Base-by-base conservation (phyloP, 2,113 vertebrate species). In the Prolemur simus region DNA sequence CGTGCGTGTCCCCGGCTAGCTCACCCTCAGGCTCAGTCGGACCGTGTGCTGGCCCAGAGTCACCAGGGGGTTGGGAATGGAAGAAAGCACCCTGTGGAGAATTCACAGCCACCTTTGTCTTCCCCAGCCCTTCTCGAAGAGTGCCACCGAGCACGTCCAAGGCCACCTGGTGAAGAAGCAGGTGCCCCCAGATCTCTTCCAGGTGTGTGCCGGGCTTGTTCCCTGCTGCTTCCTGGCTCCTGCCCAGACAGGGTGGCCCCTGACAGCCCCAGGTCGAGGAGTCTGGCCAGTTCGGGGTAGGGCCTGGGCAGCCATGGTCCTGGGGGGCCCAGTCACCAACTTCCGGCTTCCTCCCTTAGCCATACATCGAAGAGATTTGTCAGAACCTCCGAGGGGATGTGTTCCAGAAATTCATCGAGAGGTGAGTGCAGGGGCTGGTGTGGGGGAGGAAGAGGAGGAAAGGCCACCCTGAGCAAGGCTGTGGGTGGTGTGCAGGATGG, bases 401-500 rank as follows among this genome's bases (percentile, higher is more conserved):
- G 96, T 99, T 99, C 98, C 99, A 99, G 97, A 99, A 98, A 69
- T 99, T 99, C 98, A 98, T 99, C 0, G 99, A 99, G 97, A 99
- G 99, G 99, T 99, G 93, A 98, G 98, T 0, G 37, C 0, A 0
- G 0, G 68, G 80, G 6, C 3, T 0, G 1, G 1, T 4, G 20
- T 3, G 2, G 76, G 42, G 52, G 27, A 54, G 81, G 58, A 14
- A 8, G 54, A 49, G 21, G 34, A 18, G 14, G 32, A 23, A 10
- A 34, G 34, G 29, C 37, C 0, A 0, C 47, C 47, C 73, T 42
- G 64, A 52, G 88, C 7, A 29, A 68, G 34, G n/a, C 54, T 39
- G 12, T 10, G 12, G 54, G 1, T 56, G 89, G 25, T 1, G 4
- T 15, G 21, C 39, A 25, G 64, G 52, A 71, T 45, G 56, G 54